These are phyloP conservation scores for Dromas ardeola DNA, from an alignment of 2,113 vertebrate species.

Conservation along the genomic window DNA sequence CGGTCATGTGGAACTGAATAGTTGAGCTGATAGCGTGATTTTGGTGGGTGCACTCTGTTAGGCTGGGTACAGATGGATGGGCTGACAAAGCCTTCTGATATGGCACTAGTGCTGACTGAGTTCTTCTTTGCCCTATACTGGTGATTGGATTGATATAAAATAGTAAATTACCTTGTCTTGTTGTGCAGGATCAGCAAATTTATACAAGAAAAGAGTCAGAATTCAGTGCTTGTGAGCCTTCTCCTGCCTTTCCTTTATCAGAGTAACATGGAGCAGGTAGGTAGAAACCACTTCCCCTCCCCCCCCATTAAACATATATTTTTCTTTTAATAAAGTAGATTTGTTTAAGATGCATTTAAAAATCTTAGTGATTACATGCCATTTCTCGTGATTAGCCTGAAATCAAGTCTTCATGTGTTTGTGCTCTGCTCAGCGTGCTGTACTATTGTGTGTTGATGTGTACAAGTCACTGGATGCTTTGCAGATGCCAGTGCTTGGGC, in stretches of 20 bases:
- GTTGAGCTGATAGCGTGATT: not conserved
- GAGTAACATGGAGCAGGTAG: constrained; percentile 82
- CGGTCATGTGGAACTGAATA: not conserved
- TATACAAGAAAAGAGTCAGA: constrained; percentile 89
- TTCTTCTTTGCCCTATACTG: not conserved
- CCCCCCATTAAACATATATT: not conserved
- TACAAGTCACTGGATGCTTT: not conserved
- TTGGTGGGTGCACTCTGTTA: not conserved
- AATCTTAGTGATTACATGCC: not conserved
- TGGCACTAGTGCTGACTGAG: not conserved
- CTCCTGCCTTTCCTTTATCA: constrained; percentile 90
- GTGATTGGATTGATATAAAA: not conserved
- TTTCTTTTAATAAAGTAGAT: not conserved
- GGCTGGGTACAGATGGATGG: not conserved
- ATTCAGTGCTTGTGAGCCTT: constrained; percentile 86
- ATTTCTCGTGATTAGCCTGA: not conserved
- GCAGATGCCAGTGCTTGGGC: not conserved
- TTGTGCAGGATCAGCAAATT: constrained; percentile 88
- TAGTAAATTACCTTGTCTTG: not conserved
- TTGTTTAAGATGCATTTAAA: not conserved
- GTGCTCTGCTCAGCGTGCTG: rapidly evolving
- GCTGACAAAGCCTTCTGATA: not conserved
- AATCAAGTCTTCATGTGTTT: not conserved
- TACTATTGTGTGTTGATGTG: rapidly evolving
- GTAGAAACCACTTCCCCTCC: not conserved